Evolutionary conservation across 2,113 vertebrate genomes (phyloP), one percentile per base, ranked within the genome.

Genomic region (Colius striatus): DNA sequence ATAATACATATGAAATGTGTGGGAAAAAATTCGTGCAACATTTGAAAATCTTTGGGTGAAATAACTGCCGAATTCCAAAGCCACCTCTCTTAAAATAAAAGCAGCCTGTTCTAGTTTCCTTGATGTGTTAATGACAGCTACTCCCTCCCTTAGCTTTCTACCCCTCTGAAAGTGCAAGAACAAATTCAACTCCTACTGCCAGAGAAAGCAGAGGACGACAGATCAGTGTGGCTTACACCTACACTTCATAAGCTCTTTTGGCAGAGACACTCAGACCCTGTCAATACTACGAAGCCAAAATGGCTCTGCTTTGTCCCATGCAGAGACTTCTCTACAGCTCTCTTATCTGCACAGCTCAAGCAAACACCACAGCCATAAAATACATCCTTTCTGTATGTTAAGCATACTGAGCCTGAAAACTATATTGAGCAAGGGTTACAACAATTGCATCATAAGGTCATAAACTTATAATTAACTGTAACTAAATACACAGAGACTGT

Each of bases 401-500:
- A 77, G 55, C 21, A 17, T n/a, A 45, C 32, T 47, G 82, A 75
- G 63, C 54, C 60, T 85, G 75, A 72, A 86, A 95, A 96, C 68
- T 74, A 41, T 95, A 83, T 91, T 91, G 95, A 95, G 92, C 86
- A 93, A 96, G 75, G 60, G 83, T 45, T 51, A 72, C 47, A 79
- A 21, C 93, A 92, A 92, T 88, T 96, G 83, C 93, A 96, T 95
- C 89, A 94, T 90, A 92, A 97, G 95, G 92, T 94, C 94, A 88
- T 96, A 97, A 95, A 96, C 58, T 94, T 96, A 89, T 93, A 94
- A 87, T 92, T 91, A 91, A 85, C 95, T 89, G 62, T 73, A 84
- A 92, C 93, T 74, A 92, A 90, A 58, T 54, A 79, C 70, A 68
- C 68, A 43, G 93, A 90, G 68, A 90, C 83, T 17, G 84, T 93